phyloP scores from a whole-genome alignment of 2,113 vertebrate genomes.

The Hymenochirus boettgeri region DNA sequence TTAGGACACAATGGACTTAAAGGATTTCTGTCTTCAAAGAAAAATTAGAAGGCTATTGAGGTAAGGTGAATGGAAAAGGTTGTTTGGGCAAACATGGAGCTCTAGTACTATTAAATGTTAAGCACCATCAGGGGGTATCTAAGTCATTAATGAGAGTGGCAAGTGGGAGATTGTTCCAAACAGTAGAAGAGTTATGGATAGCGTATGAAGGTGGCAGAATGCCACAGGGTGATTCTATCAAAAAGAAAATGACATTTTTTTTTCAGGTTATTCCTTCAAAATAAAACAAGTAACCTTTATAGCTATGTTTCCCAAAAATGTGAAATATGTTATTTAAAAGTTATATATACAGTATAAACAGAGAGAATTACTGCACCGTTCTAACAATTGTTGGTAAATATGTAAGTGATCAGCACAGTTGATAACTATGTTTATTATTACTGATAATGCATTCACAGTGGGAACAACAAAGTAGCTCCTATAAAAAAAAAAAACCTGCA shows the following conservation, averaged over 20 bases:
- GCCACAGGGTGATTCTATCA: conserved; percentile 67
- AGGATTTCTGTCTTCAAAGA: conserved; percentile 98
- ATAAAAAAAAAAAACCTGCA: too few relatives aligned
- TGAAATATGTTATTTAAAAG: too few relatives aligned
- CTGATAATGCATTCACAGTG: too few relatives aligned
- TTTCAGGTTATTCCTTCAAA: conserved; percentile 50
- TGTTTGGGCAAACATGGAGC: conserved; percentile 81
- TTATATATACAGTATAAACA: too few relatives aligned
- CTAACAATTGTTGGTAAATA: too few relatives aligned
- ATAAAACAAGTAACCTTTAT: conserved; percentile 46
- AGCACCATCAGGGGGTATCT: conserved; percentile 79
- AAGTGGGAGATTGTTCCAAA: conserved; percentile 71
- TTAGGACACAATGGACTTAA: conserved; percentile 93
- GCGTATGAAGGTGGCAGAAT: conserved; percentile 56
- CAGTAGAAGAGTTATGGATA: conserved; percentile 69
- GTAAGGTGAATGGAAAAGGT: conserved; percentile 91
- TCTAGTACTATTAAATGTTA: conserved; percentile 87
- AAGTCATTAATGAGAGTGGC: conserved; percentile 80
- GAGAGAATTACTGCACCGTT: too few relatives aligned
- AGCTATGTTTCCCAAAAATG: conserved; percentile 23
- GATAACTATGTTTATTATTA: too few relatives aligned
- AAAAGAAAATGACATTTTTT: conserved; percentile 57
- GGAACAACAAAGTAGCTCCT: too few relatives aligned
- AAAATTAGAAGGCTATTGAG: conserved; percentile 93
- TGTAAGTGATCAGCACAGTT: too few relatives aligned